Evolutionary conservation across 2,797 vertebrate species (phyloP).

Genomic region (Dromococcyx pavoninus): DNA sequence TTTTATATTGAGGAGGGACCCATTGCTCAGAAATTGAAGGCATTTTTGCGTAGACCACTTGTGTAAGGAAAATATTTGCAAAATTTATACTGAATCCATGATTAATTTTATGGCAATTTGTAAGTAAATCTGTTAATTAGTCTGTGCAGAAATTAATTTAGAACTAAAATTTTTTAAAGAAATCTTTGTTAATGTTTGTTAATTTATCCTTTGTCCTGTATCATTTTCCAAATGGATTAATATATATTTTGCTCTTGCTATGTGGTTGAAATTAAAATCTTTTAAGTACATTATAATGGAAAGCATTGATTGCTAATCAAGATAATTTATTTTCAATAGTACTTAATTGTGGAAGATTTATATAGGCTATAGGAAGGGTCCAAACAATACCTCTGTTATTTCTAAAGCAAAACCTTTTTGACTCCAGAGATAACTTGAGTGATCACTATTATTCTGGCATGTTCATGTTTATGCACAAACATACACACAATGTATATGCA

Average conservation of each 20-base stretch:
- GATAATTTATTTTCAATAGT: not conserved
- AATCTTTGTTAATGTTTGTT: not conserved
- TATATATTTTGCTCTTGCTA: not conserved
- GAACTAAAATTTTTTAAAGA: not conserved
- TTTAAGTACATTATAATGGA: not conserved
- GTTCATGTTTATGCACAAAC: not conserved
- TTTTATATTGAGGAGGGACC: not conserved
- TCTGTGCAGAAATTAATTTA: not conserved
- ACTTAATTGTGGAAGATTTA: not conserved
- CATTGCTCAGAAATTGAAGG: not conserved
- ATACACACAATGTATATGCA: not conserved
- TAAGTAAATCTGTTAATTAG: not conserved
- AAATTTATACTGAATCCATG: not conserved
- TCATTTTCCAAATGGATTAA: not conserved
- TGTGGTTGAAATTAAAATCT: not conserved
- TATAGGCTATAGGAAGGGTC: not conserved
- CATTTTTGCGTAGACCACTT: not conserved
- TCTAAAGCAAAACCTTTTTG: not conserved
- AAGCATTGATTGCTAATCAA: not conserved
- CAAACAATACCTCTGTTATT: not conserved
- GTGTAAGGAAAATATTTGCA: not conserved
- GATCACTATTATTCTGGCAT: accelerated
- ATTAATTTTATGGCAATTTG: not conserved
- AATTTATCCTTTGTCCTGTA: not conserved
- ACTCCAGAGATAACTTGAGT: not conserved